phyloP scores from a whole-genome alignment of 2,113 vertebrate species.

The Otocyon megalotis region DNA sequence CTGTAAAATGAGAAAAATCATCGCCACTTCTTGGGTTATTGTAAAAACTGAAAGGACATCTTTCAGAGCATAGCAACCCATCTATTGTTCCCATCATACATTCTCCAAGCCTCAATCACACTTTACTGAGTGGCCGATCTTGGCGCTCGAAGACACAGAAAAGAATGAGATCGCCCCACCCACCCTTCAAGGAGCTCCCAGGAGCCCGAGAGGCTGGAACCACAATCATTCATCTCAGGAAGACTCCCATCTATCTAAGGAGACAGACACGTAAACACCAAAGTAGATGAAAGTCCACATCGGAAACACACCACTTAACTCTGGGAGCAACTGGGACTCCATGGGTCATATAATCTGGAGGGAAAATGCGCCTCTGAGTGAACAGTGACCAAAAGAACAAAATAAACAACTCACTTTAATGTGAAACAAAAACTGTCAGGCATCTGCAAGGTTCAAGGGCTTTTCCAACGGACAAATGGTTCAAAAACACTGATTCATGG shows the following conservation, averaged over 20 bases:
- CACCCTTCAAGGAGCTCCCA: not conserved
- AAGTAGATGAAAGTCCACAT: fast-evolving
- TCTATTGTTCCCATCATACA: fast-evolving
- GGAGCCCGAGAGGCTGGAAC: not conserved
- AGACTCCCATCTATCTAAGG: fast-evolving
- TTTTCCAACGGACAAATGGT: not conserved
- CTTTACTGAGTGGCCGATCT: fast-evolving
- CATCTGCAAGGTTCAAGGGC: not conserved
- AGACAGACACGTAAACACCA: not conserved
- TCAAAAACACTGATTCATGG: not conserved
- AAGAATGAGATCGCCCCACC: fast-evolving
- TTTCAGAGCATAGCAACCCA: fast-evolving
- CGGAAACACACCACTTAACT: not conserved
- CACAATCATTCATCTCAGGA: not conserved
- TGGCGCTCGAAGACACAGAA: not conserved
- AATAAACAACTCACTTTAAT: not conserved
- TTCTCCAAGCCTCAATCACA: not conserved
- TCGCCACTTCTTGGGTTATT: fast-evolving
- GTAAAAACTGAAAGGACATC: no score
- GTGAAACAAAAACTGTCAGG: not conserved
- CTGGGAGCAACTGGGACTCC: not conserved
- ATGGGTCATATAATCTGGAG: not conserved
- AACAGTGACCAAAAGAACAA: not conserved
- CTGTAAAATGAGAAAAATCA: not conserved
- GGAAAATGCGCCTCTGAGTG: not conserved